Evolutionary conservation across 2,888 invertebrate genomes (phyloP).

Genomic region (Hybos culiciformis): DNA sequence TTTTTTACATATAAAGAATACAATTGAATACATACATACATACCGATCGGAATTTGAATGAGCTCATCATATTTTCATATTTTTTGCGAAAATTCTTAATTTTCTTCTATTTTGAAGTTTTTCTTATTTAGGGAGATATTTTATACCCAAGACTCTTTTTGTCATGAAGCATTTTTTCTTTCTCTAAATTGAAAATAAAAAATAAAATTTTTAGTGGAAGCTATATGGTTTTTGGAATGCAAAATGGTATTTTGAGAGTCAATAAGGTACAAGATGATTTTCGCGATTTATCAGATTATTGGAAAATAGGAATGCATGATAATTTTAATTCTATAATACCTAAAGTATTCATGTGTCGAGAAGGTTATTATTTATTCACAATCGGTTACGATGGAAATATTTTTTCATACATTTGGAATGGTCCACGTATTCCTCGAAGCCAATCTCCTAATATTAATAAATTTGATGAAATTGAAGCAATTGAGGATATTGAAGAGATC

Average conservation of each 20-base stretch:
- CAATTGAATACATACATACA: not conserved
- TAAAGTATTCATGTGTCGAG: conserved; percentile 46
- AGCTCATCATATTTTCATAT: not conserved
- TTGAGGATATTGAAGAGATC: conserved; percentile 25
- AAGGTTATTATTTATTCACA: conserved; percentile 41
- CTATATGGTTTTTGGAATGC: conserved; percentile 46
- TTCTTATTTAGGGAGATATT: not conserved
- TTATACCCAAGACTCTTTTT: not conserved
- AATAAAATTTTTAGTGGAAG: conserved; percentile 38
- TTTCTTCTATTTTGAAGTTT: not conserved
- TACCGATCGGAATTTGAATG: not conserved
- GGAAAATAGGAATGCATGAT: conserved; percentile 62
- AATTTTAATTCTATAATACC: conserved; percentile 52
- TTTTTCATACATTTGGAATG: conserved; percentile 49
- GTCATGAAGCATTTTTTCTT: not conserved
- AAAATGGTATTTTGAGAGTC: conserved; percentile 46
- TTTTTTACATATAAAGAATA: too few species aligned
- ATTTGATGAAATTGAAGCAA: not conserved
- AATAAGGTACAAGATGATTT: conserved; percentile 39
- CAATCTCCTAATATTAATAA: not conserved
- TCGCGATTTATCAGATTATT: conserved; percentile 48
- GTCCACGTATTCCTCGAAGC: conserved; percentile 12
- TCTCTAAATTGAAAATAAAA: too few species aligned
- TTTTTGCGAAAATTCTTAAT: not conserved
- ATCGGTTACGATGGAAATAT: conserved; percentile 66